phyloP scores from a whole-genome alignment of 2,797 vertebrate genomes.

The Rhincodon typus region DNA sequence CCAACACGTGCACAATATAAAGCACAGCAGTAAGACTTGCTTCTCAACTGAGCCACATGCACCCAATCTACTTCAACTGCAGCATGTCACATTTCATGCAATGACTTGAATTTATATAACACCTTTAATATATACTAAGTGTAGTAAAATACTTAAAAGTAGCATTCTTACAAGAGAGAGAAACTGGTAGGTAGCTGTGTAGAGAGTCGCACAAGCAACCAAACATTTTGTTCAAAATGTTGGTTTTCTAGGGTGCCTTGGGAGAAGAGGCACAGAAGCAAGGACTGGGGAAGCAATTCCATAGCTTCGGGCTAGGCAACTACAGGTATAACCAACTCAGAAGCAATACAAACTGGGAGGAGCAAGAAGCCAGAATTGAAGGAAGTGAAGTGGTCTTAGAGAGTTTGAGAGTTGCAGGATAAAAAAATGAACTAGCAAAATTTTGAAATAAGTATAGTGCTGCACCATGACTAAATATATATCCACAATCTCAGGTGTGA shows the following conservation, averaged over 20 bases:
- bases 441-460: background rate
- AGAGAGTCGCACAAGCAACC: background rate
- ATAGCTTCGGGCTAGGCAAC: background rate
- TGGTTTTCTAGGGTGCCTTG: background rate
- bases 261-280: background rate
- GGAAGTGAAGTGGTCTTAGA: background rate
- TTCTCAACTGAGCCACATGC: background rate
- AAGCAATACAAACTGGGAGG: background rate
- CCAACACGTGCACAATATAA: background rate
- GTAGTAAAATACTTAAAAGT: background rate
- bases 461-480: background rate
- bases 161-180: background rate
- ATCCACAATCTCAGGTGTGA: background rate
- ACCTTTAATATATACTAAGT: too few relatives aligned
- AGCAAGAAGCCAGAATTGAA: background rate
- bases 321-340: background rate
- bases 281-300: background rate
- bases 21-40: background rate
- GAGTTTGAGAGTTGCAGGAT: background rate
- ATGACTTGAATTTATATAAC: background rate
- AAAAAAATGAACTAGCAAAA: background rate
- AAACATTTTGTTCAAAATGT: background rate
- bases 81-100: background rate
- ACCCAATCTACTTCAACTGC: background rate
- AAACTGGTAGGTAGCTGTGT: too few relatives aligned